Conservation (phyloP, 1,140 invertebrate genomes). For the Drosophila subpulchrella region DNA sequence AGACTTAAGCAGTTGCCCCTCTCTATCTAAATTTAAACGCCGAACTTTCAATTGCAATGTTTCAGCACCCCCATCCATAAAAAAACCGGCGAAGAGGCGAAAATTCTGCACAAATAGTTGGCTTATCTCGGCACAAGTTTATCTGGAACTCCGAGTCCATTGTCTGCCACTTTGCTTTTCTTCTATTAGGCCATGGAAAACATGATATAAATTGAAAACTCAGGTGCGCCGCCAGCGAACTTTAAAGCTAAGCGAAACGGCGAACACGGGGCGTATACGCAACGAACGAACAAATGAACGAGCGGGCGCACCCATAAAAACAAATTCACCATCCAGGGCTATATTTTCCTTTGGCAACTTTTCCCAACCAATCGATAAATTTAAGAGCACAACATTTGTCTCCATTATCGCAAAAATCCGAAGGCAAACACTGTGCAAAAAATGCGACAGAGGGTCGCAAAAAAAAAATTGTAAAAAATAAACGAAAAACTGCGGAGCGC, state of each 20-base stretch:
- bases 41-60: conserved; percentile 74
- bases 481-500: conserved; percentile 68
- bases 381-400: conserved; percentile 81
- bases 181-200: conserved; percentile 63
- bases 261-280: conserved; percentile 40
- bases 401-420: conserved; percentile 80
- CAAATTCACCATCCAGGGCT: conserved; percentile 57
- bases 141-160: conserved; percentile 49
- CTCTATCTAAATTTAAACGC: conserved; percentile 47
- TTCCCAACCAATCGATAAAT: conserved; percentile 75
- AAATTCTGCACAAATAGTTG: conserved; percentile 51
- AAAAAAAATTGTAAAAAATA: conserved; percentile 43
- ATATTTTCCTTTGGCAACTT: conserved; percentile 62
- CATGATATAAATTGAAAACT: conserved; percentile 71
- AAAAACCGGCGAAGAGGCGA: neutral
- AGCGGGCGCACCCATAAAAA: conserved; percentile 52
- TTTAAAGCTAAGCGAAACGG: conserved; percentile 37
- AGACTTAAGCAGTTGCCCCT: conserved; percentile 29
- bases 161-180: conserved; percentile 55
- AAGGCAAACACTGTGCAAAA: conserved; percentile 65
- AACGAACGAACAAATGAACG: conserved; percentile 7
- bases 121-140: conserved; percentile 58
- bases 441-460: conserved; percentile 33
- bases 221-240: conserved; percentile 43
- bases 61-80: conserved; percentile 2